A percentile compares a stretch with the other conserved stretches of the same genome.
Conservation (phyloP, 2,888 invertebrate species). For the Synergus japonicus region DNA sequence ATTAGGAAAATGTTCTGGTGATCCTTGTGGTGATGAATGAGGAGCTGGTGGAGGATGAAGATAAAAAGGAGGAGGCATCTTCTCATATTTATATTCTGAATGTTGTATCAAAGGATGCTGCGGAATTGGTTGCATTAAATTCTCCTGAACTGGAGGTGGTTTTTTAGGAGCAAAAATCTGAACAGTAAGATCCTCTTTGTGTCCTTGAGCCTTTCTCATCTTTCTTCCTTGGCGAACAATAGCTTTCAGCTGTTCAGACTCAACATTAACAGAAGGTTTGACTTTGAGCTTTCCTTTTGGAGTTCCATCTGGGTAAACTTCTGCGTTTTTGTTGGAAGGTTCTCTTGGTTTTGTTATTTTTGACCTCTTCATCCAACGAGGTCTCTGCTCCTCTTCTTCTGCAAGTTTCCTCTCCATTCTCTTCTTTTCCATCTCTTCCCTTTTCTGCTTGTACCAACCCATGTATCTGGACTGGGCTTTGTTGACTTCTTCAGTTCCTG, state of each 20-base stretch:
- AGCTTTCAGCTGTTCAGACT: constrained; percentile 74
- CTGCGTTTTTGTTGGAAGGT: constrained; percentile 16
- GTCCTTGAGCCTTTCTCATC: constrained; percentile 77
- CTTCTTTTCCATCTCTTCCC: constrained; percentile 70
- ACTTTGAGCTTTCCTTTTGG: constrained; percentile 64
- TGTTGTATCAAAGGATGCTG: constrained; percentile 87
- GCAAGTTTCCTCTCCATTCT: constrained; percentile 55
- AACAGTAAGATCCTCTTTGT: constrained; percentile 67
- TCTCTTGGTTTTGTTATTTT: constrained; percentile 26
- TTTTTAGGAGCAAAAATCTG: constrained; percentile 70
- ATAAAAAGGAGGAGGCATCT: constrained; percentile 67
- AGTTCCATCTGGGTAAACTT: constrained; percentile 43
- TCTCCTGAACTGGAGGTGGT: constrained; percentile 58
- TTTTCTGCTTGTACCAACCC: constrained; percentile 75
- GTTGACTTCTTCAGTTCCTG: constrained; percentile 4
- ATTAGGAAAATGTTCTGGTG: constrained; percentile 67
- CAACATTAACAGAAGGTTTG: constrained; percentile 72
- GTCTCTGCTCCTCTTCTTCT: constrained; percentile 64
- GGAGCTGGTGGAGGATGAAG: constrained; percentile 71
- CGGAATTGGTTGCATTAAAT: constrained; percentile 77
- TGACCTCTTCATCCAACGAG: constrained; percentile 62
- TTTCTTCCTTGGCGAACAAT: constrained; percentile 76
- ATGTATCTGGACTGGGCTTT: constrained; percentile 70
- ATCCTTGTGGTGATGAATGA: constrained; percentile 70
- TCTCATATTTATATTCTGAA: constrained; percentile 87